Evolutionary conservation across 2,113 vertebrate species (phyloP).

Genomic region (Amia ocellicauda): DNA sequence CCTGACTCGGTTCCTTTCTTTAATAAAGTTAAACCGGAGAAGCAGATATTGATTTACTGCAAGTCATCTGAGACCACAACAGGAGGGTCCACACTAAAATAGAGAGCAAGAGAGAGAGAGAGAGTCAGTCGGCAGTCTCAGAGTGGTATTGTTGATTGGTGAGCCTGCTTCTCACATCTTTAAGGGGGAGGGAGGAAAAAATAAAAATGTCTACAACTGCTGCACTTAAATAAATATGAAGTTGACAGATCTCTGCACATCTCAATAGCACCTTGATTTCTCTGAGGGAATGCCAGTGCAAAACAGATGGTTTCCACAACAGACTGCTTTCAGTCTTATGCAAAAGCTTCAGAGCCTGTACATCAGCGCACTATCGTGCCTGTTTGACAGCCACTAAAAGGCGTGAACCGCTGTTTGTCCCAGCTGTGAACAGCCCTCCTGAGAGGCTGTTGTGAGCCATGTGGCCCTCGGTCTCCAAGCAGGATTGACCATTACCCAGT

Average conservation of each 20-base stretch:
- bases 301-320: too few species aligned
- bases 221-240: conserved; percentile 1
- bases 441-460: too few species aligned
- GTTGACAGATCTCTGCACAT: conserved; percentile 13
- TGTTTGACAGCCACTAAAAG: too few species aligned
- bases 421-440: too few species aligned
- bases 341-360: too few species aligned
- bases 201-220: background rate
- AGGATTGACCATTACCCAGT: too few species aligned
- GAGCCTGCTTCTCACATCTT: background rate
- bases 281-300: too few species aligned
- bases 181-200: background rate
- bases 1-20: too few species aligned
- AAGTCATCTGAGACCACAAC: conserved; percentile 14
- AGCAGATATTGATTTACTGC: conserved; percentile 18
- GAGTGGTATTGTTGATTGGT: background rate
- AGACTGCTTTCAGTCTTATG: too few species aligned
- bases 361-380: too few species aligned
- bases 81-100: background rate
- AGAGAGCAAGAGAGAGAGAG: background rate
- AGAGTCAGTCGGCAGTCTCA: background rate
- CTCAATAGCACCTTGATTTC: background rate
- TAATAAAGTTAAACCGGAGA: conserved; percentile 15
- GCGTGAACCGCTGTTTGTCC: too few species aligned
- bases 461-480: too few species aligned